Base-by-base conservation (phyloP, 2,888 invertebrate species). In the Ectobius pallidus region DNA sequence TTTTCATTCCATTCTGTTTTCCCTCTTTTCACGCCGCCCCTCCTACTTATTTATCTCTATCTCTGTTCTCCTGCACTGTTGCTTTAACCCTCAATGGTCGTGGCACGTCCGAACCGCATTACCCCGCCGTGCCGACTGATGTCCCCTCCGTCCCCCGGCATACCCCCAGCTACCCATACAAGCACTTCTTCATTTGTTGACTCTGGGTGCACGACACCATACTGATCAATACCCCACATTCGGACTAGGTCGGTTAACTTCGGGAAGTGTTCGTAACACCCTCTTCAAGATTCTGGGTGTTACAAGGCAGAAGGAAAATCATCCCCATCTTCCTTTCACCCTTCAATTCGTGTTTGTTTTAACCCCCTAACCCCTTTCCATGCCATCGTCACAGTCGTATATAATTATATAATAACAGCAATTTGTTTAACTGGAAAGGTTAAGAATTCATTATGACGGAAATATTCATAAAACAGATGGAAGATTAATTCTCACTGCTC, bases 111-210 rank as follows among this genome's bases (percentile, higher is more conserved):
- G 11, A 25, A 18, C 22, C 44, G 44, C 65, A 30, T 20, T 65
- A 22, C 44, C 65, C 65, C 25, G 22, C 65, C 44, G 34, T 16
- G 14, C 65, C 42, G 22, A 20, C 63, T 16, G 20, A 16, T 22
- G 4, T 32, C 16, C 42, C n/a, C 63, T 18, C 1, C 3, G 4
- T 22, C 14, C 30, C n/a, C 20, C n/a, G 30, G 11, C 39, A 34
- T 22, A 22, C 63, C 69, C n/a, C 11, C 30, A 69, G 52, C 55
- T 32, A 52, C 69, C 69, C 52, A 52, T 68, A 42, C 77, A 76
- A 77, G 78, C 78, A 80, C 80, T 82, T 82, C 82, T 82, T 83
- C 82, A 82, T 82, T 82, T 82, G 82, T 81, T 81, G 80, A 80
- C 80, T 80, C 78, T 75, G 76, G 72, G 76, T 76, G 79, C 73